phyloP scores from a whole-genome alignment of 2,888 invertebrate genomes.

The Rhagium mordax region DNA sequence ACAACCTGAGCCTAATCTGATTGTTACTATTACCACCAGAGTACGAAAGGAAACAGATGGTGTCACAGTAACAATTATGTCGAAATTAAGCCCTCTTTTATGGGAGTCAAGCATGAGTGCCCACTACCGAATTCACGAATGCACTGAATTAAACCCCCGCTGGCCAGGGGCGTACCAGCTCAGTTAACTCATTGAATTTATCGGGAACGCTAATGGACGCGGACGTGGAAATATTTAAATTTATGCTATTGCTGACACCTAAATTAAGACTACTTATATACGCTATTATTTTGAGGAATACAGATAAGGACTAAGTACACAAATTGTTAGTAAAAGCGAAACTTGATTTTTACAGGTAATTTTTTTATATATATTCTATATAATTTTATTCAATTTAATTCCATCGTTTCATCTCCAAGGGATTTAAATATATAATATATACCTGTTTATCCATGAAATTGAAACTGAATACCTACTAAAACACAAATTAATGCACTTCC shows the following conservation, averaged over 20 bases:
- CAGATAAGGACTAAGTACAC: too few relatives aligned
- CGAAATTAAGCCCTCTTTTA: constrained; percentile 70
- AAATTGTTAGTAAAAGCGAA: too few relatives aligned
- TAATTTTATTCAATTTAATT: too few relatives aligned
- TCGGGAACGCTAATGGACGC: neutral
- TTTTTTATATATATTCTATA: too few relatives aligned
- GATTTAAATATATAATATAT: neutral
- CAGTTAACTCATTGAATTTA: constrained; percentile 33
- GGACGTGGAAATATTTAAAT: constrained; percentile 39
- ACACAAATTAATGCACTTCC: neutral
- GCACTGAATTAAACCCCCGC: constrained; percentile 49
- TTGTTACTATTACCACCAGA: constrained; percentile 60
- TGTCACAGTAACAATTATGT: constrained; percentile 71
- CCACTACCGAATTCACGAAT: constrained; percentile 53
- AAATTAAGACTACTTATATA: neutral
- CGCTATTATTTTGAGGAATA: neutral
- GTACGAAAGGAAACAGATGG: constrained; percentile 70
- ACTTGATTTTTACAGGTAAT: too few relatives aligned
- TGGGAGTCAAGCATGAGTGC: constrained; percentile 68
- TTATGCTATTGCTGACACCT: neutral
- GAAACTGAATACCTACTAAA: neutral
- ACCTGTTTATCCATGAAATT: neutral
- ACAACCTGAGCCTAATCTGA: constrained; percentile 61
- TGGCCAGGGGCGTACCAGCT: constrained; percentile 43
- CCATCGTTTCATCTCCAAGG: neutral